Percentiles rank a stretch among this genome's conserved stretches.
phyloP scores from a whole-genome alignment of 1,140 invertebrate species.

The Patella vulgata region DNA sequence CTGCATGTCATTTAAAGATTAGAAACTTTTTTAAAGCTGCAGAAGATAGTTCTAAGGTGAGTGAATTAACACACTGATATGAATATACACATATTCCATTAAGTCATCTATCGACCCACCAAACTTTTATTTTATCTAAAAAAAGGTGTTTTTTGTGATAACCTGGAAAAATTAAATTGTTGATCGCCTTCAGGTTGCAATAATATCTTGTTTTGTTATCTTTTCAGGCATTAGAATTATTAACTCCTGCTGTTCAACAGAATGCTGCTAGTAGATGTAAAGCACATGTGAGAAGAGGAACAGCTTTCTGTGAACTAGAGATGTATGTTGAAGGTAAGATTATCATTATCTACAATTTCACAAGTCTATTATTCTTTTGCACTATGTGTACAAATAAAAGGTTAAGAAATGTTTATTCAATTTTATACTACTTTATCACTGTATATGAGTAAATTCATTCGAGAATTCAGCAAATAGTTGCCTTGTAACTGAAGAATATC shows the following conservation, averaged over 20 bases:
- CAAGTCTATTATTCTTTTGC: no score
- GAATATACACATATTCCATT: neutral
- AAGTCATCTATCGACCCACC: no score
- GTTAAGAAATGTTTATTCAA: no score
- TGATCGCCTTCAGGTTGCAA: no score
- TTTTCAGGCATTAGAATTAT: constrained; percentile 76
- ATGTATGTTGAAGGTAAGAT: constrained; percentile 75
- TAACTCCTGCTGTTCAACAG: constrained; percentile 76
- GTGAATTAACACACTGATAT: neutral
- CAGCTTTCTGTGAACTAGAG: constrained; percentile 77
- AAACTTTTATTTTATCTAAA: no score
- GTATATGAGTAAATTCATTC: neutral
- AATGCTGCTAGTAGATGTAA: constrained; percentile 78
- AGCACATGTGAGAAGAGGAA: constrained; percentile 77
- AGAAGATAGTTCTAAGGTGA: constrained; percentile 74
- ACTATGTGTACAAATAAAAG: no score
- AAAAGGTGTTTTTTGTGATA: no score
- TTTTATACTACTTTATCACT: neutral
- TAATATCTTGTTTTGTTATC: neutral
- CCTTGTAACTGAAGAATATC: no score
- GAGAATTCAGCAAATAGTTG: no score
- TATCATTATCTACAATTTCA: neutral
- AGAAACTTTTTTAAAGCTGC: constrained; percentile 79
- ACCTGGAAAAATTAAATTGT: no score
- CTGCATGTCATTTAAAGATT: constrained; percentile 79